Conservation (phyloP, 2,888 invertebrate genomes). For the Epinotia ramella region DNA sequence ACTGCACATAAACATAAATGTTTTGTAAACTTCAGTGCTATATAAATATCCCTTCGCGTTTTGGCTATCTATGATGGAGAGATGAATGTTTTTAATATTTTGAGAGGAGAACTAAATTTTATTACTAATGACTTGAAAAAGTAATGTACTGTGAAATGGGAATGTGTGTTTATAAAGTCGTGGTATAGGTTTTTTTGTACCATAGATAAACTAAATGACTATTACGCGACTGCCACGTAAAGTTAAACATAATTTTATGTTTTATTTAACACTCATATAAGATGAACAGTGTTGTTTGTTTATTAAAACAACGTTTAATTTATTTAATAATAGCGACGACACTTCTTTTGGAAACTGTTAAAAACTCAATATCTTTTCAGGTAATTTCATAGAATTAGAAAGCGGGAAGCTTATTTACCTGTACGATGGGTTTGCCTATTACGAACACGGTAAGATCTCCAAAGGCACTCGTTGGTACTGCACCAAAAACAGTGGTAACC, state of each 20-base stretch:
- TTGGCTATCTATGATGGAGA: not conserved
- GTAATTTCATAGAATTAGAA: slow-evolving; percentile 46
- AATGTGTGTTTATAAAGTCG: too few relatives aligned
- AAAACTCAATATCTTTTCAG: slow-evolving; percentile 40
- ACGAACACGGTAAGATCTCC: slow-evolving; percentile 23
- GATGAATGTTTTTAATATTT: too few relatives aligned
- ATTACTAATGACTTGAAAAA: too few relatives aligned
- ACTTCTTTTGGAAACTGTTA: not conserved
- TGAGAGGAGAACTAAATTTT: not conserved
- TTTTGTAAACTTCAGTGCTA: not conserved
- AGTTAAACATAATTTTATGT: not conserved
- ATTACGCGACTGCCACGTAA: not conserved
- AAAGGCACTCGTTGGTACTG: slow-evolving; percentile 32
- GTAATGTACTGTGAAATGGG: too few relatives aligned
- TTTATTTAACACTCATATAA: too few relatives aligned
- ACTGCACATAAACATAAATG: not conserved
- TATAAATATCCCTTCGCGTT: not conserved
- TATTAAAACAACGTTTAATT: not conserved
- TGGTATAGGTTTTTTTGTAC: too few relatives aligned
- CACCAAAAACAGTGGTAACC: slow-evolving; percentile 20
- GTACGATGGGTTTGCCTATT: slow-evolving; percentile 43
- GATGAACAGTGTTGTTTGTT: too few relatives aligned
- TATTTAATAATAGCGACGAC: not conserved
- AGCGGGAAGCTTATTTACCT: slow-evolving; percentile 44
- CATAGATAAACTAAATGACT: too few relatives aligned